Conservation (phyloP, 2,888 invertebrate genomes). For the Cephus sareptanus region DNA sequence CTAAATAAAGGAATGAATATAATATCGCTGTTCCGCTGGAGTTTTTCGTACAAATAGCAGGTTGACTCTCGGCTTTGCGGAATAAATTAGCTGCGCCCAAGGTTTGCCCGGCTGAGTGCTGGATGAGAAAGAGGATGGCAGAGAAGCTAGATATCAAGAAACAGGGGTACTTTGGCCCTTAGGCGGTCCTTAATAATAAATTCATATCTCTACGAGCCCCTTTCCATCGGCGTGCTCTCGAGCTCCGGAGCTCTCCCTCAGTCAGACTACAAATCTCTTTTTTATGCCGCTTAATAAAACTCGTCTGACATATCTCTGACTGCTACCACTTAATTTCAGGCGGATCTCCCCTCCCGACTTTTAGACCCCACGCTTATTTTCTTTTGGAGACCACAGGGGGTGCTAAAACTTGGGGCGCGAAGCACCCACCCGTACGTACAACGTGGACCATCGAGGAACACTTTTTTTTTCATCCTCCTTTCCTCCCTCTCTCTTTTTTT, state of each 20-base stretch:
- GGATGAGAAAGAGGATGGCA: constrained; percentile 19
- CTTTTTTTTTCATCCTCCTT: constrained; percentile 12
- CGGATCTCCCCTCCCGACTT: constrained; percentile 17
- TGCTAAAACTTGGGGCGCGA: not conserved
- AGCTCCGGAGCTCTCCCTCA: constrained; percentile 28
- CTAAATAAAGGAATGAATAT: constrained; percentile 37
- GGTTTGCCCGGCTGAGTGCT: constrained; percentile 11
- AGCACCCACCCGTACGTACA: not conserved
- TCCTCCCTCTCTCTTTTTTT: constrained; percentile 5
- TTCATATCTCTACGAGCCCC: constrained; percentile 60
- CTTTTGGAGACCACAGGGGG: constrained; percentile 11
- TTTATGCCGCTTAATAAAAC: constrained; percentile 66
- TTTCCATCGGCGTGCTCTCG: constrained; percentile 29
- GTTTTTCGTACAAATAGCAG: constrained; percentile 37
- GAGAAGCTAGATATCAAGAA: constrained; percentile 51
- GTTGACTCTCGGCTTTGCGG: constrained; percentile 30
- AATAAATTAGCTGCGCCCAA: constrained; percentile 50
- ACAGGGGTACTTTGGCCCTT: constrained; percentile 56
- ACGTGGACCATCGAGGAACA: not conserved
- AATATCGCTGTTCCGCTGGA: constrained; percentile 43
- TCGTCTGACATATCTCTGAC: constrained; percentile 64
- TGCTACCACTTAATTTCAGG: constrained; percentile 64
- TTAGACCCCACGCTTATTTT: constrained; percentile 24
- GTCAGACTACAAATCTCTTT: constrained; percentile 63
- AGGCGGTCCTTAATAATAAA: constrained; percentile 63